Conservation (phyloP, 2,888 invertebrate genomes). For the Diaprepes abbreviatus region DNA sequence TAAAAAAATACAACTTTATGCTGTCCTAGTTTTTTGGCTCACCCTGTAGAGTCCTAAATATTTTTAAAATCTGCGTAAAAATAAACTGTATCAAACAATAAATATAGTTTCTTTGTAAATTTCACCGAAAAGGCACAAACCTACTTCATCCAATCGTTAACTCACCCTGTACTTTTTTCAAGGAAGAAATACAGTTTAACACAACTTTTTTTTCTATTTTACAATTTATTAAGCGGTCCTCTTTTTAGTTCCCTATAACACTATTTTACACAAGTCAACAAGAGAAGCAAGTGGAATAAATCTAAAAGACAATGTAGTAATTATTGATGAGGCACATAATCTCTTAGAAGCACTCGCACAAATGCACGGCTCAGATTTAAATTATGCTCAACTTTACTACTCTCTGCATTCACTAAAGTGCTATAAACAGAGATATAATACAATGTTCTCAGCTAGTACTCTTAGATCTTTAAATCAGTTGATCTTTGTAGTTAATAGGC, state of each 20-base stretch:
- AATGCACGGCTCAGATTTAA: slow-evolving; percentile 85
- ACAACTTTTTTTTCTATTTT: too few species aligned
- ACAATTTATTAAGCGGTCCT: too few species aligned
- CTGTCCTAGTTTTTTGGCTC: too few species aligned
- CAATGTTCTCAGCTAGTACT: slow-evolving; percentile 83
- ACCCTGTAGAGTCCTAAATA: too few species aligned
- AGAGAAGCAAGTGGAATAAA: slow-evolving; percentile 77
- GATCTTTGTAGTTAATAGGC: slow-evolving; percentile 79
- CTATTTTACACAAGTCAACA: slow-evolving; percentile 83
- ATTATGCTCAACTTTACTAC: slow-evolving; percentile 75
- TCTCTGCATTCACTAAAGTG: slow-evolving; percentile 76
- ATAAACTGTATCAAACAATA: too few species aligned
- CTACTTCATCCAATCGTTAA: too few species aligned
- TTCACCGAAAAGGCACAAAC: too few species aligned
- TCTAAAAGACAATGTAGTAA: slow-evolving; percentile 79
- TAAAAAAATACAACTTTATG: too few species aligned
- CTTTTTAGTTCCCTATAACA: slow-evolving; percentile 78
- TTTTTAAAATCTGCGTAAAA: too few species aligned
- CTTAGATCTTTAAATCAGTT: slow-evolving; percentile 87
- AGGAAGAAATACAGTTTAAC: too few species aligned
- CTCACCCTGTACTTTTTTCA: too few species aligned
- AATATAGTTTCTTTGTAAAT: too few species aligned
- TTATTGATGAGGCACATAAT: slow-evolving; percentile 98
- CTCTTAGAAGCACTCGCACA: slow-evolving; percentile 90
- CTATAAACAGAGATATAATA: slow-evolving; percentile 81